Evolutionary conservation across 2,113 vertebrate genomes (phyloP), one percentile per base, ranked within the genome.

Genomic region (Mormyrus iriodes): DNA sequence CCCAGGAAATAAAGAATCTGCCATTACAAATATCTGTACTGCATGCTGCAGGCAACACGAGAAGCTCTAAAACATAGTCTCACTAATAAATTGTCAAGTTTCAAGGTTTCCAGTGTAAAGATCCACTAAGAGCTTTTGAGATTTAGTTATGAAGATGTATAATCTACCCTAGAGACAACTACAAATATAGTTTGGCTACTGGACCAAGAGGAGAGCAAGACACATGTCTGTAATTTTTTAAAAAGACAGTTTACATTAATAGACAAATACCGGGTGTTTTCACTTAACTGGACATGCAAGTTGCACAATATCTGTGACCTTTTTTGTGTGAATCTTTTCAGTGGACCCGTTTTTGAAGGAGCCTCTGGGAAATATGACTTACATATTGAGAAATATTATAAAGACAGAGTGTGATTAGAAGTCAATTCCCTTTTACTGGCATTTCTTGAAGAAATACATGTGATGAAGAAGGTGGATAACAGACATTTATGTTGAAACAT

Each of bases 311-410:
- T 90, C 85, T 21, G 79, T 94, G 94, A 94, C 92, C 83, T 65
- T 79, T 85, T 95, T 92, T 94, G 93, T 92, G 92, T 94, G 95
- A 95, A 91, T 89, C 88, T 87, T 58, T 94, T 93, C 95, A 93
- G 92, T 39, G 91, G 91, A 85, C 85, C 90, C 82, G 24, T 88
- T 91, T n/a, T 91, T 39, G 88, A 86, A 85, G 90, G 92, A 91
- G 89, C 93, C 93, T 93, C 92, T 87, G 86, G 92, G 94, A 94
- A 95, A 91, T 92, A 94, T 91, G 92, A 88, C 55, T 92, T 92
- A 92, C 90, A 91, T 91, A 88, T 88, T 92, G 88, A 93, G 88
- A 88, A 91, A 92, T 90, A 17, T 51, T 9, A 4, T 9, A 51
- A 69, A 2, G 21, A 58, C 31, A 89, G 19, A 73, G 92, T 35